Percentiles rank a stretch among this genome's conserved stretches.
Conservation (phyloP, 1,140 invertebrate species). For the Drepana arcuata region DNA sequence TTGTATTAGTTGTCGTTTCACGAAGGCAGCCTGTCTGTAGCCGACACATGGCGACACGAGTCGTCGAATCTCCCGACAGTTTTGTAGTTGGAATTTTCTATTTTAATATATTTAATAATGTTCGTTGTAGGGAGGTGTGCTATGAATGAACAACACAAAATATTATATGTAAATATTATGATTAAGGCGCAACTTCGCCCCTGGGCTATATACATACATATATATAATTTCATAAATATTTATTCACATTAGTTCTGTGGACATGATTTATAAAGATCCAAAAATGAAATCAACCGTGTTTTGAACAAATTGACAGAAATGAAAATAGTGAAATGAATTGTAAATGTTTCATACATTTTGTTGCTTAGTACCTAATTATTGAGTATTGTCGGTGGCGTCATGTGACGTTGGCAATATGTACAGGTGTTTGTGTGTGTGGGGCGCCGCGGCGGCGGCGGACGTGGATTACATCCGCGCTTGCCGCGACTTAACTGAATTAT, state of each 20-base stretch:
- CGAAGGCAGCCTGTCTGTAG: constrained; percentile 35
- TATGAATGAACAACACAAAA: too few species aligned
- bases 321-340: constrained; percentile 8
- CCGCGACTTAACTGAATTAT: constrained; percentile 54
- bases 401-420: constrained; percentile 44
- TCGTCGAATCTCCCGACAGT: constrained; percentile 59
- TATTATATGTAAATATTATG: constrained; percentile 32
- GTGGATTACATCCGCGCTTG: constrained; percentile 38
- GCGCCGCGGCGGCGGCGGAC: constrained; percentile 21
- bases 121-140: constrained; percentile 19
- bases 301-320: constrained; percentile 23
- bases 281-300: constrained; percentile 1
- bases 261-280: constrained; percentile 12
- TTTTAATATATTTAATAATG: constrained; percentile 65
- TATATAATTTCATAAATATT: constrained; percentile 18
- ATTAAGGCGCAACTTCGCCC: too few species aligned
- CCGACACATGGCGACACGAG: too few species aligned
- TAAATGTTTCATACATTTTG: constrained; percentile 32
- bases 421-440: constrained; percentile 32
- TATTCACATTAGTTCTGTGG: constrained; percentile 15
- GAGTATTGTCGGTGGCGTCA: constrained; percentile 20
- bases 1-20: constrained; percentile 65
- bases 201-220: too few species aligned
- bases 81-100: constrained; percentile 66
- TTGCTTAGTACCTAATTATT: constrained; percentile 48